Conservation (phyloP, 1,140 invertebrate species). For the Drosophila asahinai region DNA sequence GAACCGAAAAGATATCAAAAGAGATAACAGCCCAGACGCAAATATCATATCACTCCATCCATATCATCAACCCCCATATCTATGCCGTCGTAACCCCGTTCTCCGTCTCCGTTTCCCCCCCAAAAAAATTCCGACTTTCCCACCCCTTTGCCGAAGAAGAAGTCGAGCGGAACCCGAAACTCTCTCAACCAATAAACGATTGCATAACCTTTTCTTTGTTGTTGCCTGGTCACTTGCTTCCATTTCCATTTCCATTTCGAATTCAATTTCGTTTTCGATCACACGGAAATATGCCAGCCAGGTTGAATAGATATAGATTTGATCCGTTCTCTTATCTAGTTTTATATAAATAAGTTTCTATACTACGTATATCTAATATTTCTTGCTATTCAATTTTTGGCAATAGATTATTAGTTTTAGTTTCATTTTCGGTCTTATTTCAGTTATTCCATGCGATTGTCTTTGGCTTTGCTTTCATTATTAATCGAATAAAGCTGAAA, state of each 20-base stretch:
- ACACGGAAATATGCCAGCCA: slow-evolving; percentile 29
- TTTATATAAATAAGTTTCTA: neutral
- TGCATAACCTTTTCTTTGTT: slow-evolving; percentile 42
- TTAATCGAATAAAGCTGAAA: slow-evolving; percentile 28
- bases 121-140: slow-evolving; percentile 4
- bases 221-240: slow-evolving; percentile 16
- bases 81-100: neutral
- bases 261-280: slow-evolving; percentile 32
- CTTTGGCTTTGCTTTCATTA: slow-evolving; percentile 13
- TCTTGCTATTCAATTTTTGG: neutral
- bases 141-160: slow-evolving; percentile 15
- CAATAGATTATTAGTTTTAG: neutral
- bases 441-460: neutral
- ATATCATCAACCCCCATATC: slow-evolving; percentile 18
- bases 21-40: slow-evolving; percentile 8
- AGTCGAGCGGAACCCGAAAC: slow-evolving; percentile 39
- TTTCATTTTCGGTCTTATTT: neutral
- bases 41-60: slow-evolving; percentile 27
- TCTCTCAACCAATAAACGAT: slow-evolving; percentile 36
- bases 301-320: slow-evolving; percentile 24
- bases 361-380: neutral
- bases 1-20: slow-evolving; percentile 3
- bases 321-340: slow-evolving; percentile 27
- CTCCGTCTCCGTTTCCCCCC: neutral
- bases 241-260: slow-evolving; percentile 36